phyloP scores from a whole-genome alignment of 2,113 vertebrate species.

The Microtus pennsylvanicus region DNA sequence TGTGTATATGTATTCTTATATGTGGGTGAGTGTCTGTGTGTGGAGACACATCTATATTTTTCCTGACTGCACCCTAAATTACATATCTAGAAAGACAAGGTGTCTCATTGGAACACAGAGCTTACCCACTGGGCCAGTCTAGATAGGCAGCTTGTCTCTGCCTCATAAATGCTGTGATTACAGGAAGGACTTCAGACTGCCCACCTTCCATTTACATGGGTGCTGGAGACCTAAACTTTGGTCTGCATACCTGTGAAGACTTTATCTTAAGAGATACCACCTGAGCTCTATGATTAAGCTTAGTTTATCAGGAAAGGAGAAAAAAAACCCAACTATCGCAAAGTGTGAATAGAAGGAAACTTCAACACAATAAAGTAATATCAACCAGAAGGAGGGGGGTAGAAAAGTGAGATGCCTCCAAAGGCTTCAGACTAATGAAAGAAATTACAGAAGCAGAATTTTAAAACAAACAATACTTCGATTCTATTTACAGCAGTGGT shows the following conservation, averaged over 20 bases:
- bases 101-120: neutral
- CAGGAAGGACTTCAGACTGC: neutral
- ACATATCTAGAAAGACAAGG: neutral
- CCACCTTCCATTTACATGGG: neutral
- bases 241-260: neutral
- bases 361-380: neutral
- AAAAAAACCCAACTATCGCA: neutral
- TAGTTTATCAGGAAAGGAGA: neutral
- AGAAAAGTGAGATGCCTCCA: neutral
- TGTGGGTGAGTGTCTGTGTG: neutral
- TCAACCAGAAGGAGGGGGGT: neutral
- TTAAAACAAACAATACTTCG: neutral
- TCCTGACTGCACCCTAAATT: neutral
- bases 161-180: neutral
- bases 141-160: neutral
- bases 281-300: neutral
- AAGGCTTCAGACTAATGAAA: conserved; percentile 8
- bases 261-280: neutral
- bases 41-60: neutral
- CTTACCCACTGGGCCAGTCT: neutral
- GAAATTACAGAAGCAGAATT: neutral
- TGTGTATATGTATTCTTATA: neutral
- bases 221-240: neutral
- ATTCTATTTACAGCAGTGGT: neutral
- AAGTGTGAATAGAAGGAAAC: neutral